These are phyloP conservation scores for Leiothrix lutea DNA, from an alignment of 2,113 vertebrate species.

Conservation along the genomic window DNA sequence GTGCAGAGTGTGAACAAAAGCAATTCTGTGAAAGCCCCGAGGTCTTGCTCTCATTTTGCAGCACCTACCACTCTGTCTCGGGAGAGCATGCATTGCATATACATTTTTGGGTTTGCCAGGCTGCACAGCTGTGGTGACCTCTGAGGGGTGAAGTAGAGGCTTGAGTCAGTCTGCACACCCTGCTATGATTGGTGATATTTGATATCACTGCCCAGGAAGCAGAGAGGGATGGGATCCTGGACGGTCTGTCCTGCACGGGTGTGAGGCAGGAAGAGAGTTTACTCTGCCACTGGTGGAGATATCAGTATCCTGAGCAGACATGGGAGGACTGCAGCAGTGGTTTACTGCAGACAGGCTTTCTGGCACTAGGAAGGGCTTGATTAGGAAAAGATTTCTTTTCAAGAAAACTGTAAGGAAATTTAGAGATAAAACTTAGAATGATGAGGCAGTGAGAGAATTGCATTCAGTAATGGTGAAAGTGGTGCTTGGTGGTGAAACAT, in stretches of 20 bases:
- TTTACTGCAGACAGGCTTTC: background rate
- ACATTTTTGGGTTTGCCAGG: background rate
- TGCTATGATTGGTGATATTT: background rate
- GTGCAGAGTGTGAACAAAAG: fast-evolving
- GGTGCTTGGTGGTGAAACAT: background rate
- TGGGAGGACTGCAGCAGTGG: background rate
- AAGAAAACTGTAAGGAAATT: background rate
- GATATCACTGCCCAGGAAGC: background rate
- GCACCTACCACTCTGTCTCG: background rate
- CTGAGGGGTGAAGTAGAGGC: background rate
- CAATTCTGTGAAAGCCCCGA: background rate
- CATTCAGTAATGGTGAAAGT: background rate
- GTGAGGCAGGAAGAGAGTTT: background rate
- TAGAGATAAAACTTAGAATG: background rate
- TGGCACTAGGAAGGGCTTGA: background rate
- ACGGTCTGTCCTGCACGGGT: fast-evolving
- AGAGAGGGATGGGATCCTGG: background rate
- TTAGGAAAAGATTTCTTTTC: background rate
- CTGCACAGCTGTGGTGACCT: background rate
- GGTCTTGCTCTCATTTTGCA: background rate
- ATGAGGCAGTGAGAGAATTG: background rate
- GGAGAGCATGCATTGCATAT: background rate
- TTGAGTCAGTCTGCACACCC: background rate
- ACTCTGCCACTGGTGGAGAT: background rate
- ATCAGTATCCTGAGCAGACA: background rate